Conservation (phyloP, 2,113 vertebrate genomes). For the Xyliphius kryptos region DNA sequence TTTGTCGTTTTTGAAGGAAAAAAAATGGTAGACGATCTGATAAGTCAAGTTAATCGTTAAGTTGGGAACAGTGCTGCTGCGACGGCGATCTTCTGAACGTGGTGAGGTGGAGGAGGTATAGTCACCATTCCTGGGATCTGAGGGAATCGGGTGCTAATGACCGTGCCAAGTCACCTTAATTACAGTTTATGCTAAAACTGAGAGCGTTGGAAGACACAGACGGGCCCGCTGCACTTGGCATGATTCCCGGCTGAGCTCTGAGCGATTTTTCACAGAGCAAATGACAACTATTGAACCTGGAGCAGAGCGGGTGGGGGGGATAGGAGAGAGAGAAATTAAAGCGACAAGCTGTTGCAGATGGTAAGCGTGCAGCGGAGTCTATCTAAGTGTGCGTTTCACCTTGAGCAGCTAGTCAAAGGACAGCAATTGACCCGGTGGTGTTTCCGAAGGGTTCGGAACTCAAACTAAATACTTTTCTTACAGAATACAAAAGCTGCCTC, state of each 20-base stretch:
- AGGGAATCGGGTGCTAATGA: constrained; percentile 20
- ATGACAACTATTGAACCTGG: constrained; percentile 47
- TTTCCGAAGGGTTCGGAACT: constrained; percentile 19
- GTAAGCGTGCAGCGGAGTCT: constrained; percentile 26
- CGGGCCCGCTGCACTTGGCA: constrained; percentile 53
- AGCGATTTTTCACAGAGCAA: constrained; percentile 44
- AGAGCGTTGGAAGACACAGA: constrained; percentile 52
- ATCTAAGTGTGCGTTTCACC: constrained; percentile 39
- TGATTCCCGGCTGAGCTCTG: constrained; percentile 46
- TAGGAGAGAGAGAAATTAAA: constrained; percentile 26
- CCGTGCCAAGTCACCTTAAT: constrained; percentile 56
- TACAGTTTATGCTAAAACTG: constrained; percentile 64
- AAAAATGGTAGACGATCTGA: too few species aligned
- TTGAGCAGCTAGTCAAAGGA: constrained; percentile 38
- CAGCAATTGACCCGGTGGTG: constrained; percentile 26
- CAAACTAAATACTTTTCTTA: background rate
- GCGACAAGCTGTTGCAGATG: constrained; percentile 41
- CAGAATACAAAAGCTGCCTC: too few species aligned
- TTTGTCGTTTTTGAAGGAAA: too few species aligned
- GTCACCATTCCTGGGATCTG: too few species aligned
- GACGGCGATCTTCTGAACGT: too few species aligned
- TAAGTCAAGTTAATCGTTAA: too few species aligned
- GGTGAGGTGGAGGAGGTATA: too few species aligned
- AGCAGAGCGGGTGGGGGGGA: constrained; percentile 9
- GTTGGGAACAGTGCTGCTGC: too few species aligned